These are phyloP conservation scores for Gerris buenoi DNA, from an alignment of 1,140 invertebrate genomes.

Conservation along the genomic window DNA sequence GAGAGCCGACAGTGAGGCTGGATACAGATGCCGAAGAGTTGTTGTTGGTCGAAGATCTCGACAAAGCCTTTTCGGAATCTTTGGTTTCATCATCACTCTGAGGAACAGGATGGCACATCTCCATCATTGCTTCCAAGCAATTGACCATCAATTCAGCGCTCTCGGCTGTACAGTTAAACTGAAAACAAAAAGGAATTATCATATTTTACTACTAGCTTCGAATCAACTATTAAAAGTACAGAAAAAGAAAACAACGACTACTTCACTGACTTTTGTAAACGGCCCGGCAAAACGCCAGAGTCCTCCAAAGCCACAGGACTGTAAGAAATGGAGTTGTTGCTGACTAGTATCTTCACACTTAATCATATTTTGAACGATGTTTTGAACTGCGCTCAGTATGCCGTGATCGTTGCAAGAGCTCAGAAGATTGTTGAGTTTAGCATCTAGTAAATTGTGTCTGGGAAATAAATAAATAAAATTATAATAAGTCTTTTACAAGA, in stretches of 20 bases:
- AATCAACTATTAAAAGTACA: too few species aligned
- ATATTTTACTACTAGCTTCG: too few species aligned
- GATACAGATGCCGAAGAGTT: slow-evolving; percentile 63
- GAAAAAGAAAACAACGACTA: too few species aligned
- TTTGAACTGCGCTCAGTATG: slow-evolving; percentile 83
- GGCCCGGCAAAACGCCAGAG: slow-evolving; percentile 94
- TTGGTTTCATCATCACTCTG: slow-evolving; percentile 43
- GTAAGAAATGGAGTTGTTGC: slow-evolving; percentile 84
- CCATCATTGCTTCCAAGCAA: slow-evolving; percentile 95
- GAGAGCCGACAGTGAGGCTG: slow-evolving; percentile 58
- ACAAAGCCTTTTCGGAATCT: slow-evolving; percentile 50
- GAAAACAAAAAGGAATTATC: slow-evolving; percentile 23
- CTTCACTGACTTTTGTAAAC: slow-evolving; percentile 94
- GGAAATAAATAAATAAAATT: neutral
- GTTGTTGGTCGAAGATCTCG: slow-evolving; percentile 51
- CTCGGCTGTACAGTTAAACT: slow-evolving; percentile 81
- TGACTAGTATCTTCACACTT: slow-evolving; percentile 83
- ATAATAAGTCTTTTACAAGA: too few species aligned
- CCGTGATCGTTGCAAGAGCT: slow-evolving; percentile 84
- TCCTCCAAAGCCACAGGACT: slow-evolving; percentile 92
- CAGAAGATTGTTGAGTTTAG: slow-evolving; percentile 86
- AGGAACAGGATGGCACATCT: slow-evolving; percentile 77
- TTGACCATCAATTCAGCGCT: slow-evolving; percentile 92
- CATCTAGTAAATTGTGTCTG: slow-evolving; percentile 63
- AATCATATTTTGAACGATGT: slow-evolving; percentile 95